Percentiles rank a stretch among this genome's conserved stretches.
Conservation (phyloP, 2,113 vertebrate genomes). For the Nycticryphes semicollaris region DNA sequence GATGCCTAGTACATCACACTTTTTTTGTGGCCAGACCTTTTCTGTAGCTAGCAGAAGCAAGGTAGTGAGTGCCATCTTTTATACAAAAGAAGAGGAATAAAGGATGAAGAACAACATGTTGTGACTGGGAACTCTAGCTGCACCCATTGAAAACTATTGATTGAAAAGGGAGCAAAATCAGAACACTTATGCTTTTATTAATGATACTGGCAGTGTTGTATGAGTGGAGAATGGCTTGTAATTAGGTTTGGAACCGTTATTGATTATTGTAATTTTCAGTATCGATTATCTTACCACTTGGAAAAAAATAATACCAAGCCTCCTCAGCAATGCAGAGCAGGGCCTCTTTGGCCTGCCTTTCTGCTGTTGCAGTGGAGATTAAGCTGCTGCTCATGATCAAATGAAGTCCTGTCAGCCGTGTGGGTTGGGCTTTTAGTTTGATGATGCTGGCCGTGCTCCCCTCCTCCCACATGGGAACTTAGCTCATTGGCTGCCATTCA, state of each 20-base stretch:
- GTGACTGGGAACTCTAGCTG: neutral
- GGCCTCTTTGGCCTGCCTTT: neutral
- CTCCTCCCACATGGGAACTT: neutral
- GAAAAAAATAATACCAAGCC: neutral
- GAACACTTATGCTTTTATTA: conserved; percentile 33
- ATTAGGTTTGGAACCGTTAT: neutral
- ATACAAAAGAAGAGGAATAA: neutral
- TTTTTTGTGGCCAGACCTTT: neutral
- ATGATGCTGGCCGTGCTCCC: neutral
- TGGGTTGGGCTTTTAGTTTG: neutral
- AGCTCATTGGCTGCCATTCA: neutral
- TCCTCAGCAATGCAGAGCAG: neutral
- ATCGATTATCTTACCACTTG: neutral
- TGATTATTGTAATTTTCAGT: conserved; percentile 51
- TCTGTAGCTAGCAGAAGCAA: neutral
- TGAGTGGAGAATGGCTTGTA: conserved; percentile 27
- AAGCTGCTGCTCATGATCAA: neutral
- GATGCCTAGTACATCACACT: neutral
- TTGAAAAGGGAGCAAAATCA: neutral
- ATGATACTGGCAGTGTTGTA: conserved; percentile 1
- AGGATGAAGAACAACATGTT: neutral
- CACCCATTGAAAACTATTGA: neutral
- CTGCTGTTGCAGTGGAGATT: neutral
- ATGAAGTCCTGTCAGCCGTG: neutral
- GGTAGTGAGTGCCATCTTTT: neutral